Base-by-base conservation (phyloP, 1,140 invertebrate genomes). In the Halyomorpha halys region DNA sequence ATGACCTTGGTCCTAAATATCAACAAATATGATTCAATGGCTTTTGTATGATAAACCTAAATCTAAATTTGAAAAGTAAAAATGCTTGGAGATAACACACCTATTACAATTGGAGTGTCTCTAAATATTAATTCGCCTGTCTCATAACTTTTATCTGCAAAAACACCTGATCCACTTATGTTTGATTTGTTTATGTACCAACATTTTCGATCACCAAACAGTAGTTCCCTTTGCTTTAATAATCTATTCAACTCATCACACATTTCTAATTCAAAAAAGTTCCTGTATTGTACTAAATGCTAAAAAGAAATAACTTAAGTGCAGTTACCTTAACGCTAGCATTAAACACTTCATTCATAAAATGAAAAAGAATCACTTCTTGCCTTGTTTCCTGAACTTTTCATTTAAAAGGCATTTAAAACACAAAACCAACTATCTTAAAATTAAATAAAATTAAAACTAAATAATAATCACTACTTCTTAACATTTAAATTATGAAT, bases 71-170 rank as follows among this genome's bases (percentile, higher is more conserved):
- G 59, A 4, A 71, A 69, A 0, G 1, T 25, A 45, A 25, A 39
- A 62, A 62, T 45, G 34, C 11, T 64, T 56, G 5, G 21, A 59
- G n/a, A 30, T 18, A 27, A 16, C 18, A 47, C 16, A 51, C 86
- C 86, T 30, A 81, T 70, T 16, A 88, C 74, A 3, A 89, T 69
- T 0, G 86, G 82, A 49, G 73, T 74, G 72, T 89, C 86, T 1
- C 79, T 74, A 68, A 86, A 85, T 15, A 90, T 80, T 30, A 85
- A 69, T 73, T 88, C 85, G 25, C 85, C 84, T 6, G 76, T 67
- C 18, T 72, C 68, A 15, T 89, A 83, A 67, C 85, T 79, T 44
- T 81, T 74, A 0, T 71, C 79, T 0, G 85, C 84, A 62, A 87
- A 79, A 13, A 89, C 65, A 15, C 85, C 85, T 6, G 84, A 79